Evolutionary conservation across 2,888 invertebrate species (phyloP), one percentile per base, ranked within the genome.

Genomic region (Microchrysa polita): DNA sequence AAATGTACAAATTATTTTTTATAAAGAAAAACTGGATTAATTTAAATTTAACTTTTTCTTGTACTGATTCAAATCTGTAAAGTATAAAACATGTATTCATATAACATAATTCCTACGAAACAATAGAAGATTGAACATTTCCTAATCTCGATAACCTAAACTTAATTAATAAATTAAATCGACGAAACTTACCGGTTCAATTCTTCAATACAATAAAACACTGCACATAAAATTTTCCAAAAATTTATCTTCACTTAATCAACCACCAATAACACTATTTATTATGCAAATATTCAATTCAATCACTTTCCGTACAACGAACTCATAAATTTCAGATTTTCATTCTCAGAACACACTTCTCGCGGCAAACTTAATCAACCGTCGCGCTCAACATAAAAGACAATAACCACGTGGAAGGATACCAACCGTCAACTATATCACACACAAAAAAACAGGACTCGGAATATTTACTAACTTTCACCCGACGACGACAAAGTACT

Each of bases 291-390:
- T 48, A 48, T 20, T 65, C 52, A 22, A 18, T 22, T 65, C 48
- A 65, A 65, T 23, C 65, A 65, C 65, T 48, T 48, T 34, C 14
- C 20, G 2, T 22, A 65, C 65, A 48, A 65, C 10, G 65, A 65
- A 65, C 44, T 65, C 48, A 61, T 61, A 20, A 65, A 65, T 65
- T 48, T 65, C 20, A 22, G 16, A 48, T 65, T 48, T 22, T 20
- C 16, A n/a, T 23, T 48, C 23, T 5, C 18, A 65, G 4, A 44
- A 1, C 63, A 65, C 65, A 7, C 22, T 44, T 40, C 44, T 12
- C 65, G 48, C 65, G 48, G 18, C 27, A 23, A 27, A 67, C 4
- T 53, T 67, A 67, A 67, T 53, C 16, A 67, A 67, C 44, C 42
- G 52, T 52, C 61, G 61, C 34, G 5, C 12, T n/a, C n/a, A 40